These are phyloP conservation scores for Apostichopus parvimensis DNA, from an alignment of 35 echinoderm and acorn worm species.

Conservation along the genomic window DNA sequence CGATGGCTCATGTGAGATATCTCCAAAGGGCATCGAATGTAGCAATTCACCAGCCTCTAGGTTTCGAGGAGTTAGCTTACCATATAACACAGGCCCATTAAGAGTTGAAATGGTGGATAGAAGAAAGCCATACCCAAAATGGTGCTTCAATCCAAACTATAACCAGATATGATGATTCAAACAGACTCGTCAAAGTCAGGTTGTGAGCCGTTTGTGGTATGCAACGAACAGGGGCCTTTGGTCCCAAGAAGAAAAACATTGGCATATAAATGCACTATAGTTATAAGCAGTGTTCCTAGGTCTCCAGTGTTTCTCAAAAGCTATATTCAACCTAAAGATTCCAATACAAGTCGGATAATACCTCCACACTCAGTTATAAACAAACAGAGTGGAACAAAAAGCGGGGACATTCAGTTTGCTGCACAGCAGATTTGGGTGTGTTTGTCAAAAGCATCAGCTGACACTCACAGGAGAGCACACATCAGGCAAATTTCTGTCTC, in stretches of 20 bases:
- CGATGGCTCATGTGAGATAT: conserved; percentile 22
- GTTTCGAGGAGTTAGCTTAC: background rate
- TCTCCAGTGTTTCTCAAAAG: conserved; percentile 29
- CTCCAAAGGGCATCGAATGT: conserved; percentile 27
- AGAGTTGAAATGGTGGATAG: conserved; percentile 46
- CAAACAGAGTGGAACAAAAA: conserved; percentile 38
- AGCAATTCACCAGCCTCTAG: background rate
- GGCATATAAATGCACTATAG: conserved; percentile 48
- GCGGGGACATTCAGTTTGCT: background rate
- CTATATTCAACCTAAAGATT: conserved; percentile 9
- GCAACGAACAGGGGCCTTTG: conserved; percentile 9
- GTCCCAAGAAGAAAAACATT: conserved; percentile 20
- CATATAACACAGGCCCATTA: background rate
- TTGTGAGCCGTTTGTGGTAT: conserved; percentile 5
- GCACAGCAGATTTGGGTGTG: conserved; percentile 19
- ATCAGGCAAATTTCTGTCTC: conserved; percentile 33
- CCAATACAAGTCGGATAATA: conserved; percentile 33
- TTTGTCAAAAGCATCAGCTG: conserved; percentile 35
- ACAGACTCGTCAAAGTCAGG: conserved; percentile 33
- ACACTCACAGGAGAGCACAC: conserved; percentile 23
- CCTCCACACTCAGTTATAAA: conserved; percentile 17
- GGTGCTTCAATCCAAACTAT: conserved; percentile 14
- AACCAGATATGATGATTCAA: conserved; percentile 17
- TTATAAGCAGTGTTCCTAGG: conserved; percentile 21
- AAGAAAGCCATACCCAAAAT: conserved; percentile 23